Conservation (phyloP, 2,113 vertebrate genomes). For the Nesogale talazaci region DNA sequence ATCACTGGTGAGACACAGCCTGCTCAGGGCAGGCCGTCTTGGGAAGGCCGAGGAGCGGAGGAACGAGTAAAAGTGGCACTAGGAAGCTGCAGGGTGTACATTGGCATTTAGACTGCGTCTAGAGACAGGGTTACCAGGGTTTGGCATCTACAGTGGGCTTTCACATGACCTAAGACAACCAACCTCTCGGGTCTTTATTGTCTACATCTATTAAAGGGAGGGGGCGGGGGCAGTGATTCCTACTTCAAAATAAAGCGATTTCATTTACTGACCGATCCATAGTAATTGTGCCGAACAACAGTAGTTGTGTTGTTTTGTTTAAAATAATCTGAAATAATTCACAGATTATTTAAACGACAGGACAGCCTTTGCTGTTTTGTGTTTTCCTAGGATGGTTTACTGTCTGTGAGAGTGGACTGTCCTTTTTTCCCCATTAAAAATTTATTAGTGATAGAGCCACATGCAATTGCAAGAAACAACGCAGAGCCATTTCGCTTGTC, state of each 20-base stretch:
- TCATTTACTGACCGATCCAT: neutral
- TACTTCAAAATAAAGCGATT: too few relatives aligned
- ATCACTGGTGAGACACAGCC: accelerated
- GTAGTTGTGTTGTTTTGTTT: neutral
- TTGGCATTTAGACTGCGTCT: neutral
- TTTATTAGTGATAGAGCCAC: neutral
- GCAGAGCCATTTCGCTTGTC: neutral
- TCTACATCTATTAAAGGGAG: neutral
- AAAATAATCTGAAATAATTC: neutral
- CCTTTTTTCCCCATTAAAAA: neutral
- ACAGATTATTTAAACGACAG: neutral
- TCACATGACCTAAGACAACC: neutral
- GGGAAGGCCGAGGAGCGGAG: neutral
- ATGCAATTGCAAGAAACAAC: neutral
- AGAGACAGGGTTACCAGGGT: neutral
- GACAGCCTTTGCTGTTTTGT: neutral
- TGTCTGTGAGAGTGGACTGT: neutral
- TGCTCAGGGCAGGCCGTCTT: too few relatives aligned
- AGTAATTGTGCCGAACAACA: neutral
- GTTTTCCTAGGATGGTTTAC: neutral
- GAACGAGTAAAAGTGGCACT: neutral
- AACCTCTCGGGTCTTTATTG: neutral
- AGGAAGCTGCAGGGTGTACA: neutral
- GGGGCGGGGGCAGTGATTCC: neutral
- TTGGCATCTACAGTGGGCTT: neutral